Conservation (phyloP, 2,888 invertebrate genomes). For the Macrosiphum euphorbiae region DNA sequence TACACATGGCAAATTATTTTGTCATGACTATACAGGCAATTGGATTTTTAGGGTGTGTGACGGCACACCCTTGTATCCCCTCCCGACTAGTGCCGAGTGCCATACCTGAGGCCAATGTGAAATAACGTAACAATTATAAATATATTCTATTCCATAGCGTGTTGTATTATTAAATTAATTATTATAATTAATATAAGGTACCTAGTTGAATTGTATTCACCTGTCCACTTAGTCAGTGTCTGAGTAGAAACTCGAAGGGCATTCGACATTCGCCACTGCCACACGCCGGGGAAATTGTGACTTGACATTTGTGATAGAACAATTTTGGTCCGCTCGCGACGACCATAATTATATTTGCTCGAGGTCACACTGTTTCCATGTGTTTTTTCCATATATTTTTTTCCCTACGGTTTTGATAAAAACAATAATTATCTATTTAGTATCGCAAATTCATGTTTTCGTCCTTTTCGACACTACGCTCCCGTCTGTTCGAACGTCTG, state of each 20-base stretch:
- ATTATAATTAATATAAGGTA: not conserved
- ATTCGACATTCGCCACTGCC: not conserved
- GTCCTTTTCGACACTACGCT: constrained; percentile 14
- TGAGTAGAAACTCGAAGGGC: not conserved
- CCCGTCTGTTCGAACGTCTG: not conserved
- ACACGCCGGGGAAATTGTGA: not conserved
- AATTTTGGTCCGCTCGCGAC: not conserved
- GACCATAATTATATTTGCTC: not conserved
- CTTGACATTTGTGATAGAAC: not conserved
- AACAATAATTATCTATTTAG: not conserved
- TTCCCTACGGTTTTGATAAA: not conserved
- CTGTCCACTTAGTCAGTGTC: not conserved
- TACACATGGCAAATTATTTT: too few relatives aligned
- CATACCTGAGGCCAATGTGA: not conserved
- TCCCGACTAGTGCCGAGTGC: not conserved
- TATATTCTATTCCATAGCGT: not conserved
- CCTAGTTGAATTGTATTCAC: not conserved
- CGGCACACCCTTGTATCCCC: not conserved
- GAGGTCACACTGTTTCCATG: constrained; percentile 48
- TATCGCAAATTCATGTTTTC: not conserved
- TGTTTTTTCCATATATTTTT: not conserved
- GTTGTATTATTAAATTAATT: not conserved
- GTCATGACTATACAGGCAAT: too few relatives aligned
- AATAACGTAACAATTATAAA: not conserved
- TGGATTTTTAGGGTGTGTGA: not conserved